phyloP scores from a whole-genome alignment of 2,113 vertebrate genomes.

The Rhadina sibilatrix region DNA sequence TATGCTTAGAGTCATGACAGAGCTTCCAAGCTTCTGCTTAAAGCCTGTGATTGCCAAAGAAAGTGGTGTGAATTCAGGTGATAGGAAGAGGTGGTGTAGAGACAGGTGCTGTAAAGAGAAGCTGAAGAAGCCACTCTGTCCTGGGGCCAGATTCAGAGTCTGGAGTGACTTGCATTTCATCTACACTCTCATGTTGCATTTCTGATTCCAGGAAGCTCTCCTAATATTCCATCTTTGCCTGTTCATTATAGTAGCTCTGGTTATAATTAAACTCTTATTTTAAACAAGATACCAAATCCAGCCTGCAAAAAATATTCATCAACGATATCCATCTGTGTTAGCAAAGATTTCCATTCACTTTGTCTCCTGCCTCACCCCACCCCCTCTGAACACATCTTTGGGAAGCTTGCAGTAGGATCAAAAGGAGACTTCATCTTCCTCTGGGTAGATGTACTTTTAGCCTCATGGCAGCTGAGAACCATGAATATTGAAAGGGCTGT shows the following conservation, averaged over 20 bases:
- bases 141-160: neutral
- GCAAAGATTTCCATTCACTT: neutral
- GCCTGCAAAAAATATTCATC: neutral
- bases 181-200: neutral
- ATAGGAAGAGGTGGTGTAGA: neutral
- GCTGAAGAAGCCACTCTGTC: neutral
- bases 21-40: neutral
- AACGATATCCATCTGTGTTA: neutral
- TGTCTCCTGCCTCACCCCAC: neutral
- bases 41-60: neutral
- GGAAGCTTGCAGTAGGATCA: neutral
- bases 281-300: neutral
- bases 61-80: neutral
- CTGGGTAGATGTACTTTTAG: neutral
- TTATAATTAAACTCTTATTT: constrained; percentile 17
- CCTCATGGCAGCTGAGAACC: neutral
- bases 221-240: neutral
- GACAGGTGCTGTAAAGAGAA: neutral
- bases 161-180: neutral
- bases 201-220: neutral
- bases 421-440: neutral
- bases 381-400: neutral
- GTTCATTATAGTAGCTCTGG: neutral
- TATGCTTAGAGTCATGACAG: neutral
- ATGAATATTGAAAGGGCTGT: neutral